Evolutionary conservation across 2,113 vertebrate species (phyloP), one percentile per base, ranked within the genome.

Genomic region (Cinclus cinclus): DNA sequence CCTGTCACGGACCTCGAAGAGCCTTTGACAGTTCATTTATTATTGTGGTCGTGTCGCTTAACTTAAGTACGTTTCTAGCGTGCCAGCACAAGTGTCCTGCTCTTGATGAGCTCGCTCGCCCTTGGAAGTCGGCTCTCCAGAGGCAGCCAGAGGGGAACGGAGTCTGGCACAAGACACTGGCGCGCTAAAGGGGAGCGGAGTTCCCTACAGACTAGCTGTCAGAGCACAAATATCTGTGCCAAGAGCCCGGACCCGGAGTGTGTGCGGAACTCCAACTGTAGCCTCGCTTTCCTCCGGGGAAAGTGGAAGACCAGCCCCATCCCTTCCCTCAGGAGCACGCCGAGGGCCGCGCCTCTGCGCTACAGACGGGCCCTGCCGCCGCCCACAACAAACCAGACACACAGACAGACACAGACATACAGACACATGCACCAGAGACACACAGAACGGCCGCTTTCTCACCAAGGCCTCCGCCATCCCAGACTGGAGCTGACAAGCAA

Each of bases 161-260:
- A 55, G 10, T 13, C n/a, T 21, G 53, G 22, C 53, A 67, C 44
- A 27, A 27, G 16, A 59, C 37, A 25, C 11, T 11, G 6, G 44
- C 5, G 53, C 16, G 8, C 37, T 7, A 4, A 4, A 16, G 13
- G 33, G 49, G 21, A 65, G 20, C 7, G 5, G 11, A 52, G 16
- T 17, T 47, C n/a, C 55, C 37, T 1, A 4, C 7, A 41, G 10
- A 6, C 2, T 12, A 11, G 9, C 19, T 17, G n/a, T 14, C 53
- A 11, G 10, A 15, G 23, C 37, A 24, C 3, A 6, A 17, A 8
- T 0, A 17, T 4, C 17, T 2, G 12, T 1, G 53, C 8, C 41
- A 25, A 4, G 67, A n/a, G 7, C 31, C 12, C 4, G 21, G 6
- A 12, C 7, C 15, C 11, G 7, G 22, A 13, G n/a, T 0, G 17